These are phyloP conservation scores for Mastomys coucha DNA, from an alignment of 2,113 vertebrate species.

Conservation along the genomic window DNA sequence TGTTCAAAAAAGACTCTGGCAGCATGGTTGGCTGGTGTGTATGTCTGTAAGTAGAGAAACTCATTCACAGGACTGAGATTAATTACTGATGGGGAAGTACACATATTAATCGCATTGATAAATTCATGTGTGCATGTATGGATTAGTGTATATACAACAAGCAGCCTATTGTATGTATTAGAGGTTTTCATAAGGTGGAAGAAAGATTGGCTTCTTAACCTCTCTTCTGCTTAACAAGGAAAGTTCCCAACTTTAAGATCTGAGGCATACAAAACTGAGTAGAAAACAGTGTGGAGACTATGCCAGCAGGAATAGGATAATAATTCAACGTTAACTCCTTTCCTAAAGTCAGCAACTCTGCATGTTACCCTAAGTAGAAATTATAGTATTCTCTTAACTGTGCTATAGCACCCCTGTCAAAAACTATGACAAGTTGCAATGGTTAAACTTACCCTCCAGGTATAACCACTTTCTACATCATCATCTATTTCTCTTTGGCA, in stretches of 20 bases:
- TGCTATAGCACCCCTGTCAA: neutral
- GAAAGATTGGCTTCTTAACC: neutral
- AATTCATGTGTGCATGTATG: neutral
- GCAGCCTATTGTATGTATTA: neutral
- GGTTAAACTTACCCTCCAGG: slow-evolving; percentile 91
- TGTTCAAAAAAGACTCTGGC: neutral
- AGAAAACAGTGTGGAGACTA: neutral
- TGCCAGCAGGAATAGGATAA: neutral
- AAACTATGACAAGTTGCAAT: neutral
- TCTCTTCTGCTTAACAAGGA: too few species aligned
- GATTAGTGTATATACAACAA: neutral
- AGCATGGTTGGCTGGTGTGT: neutral
- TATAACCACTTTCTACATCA: slow-evolving; percentile 88
- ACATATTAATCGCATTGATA: neutral
- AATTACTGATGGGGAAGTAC: neutral
- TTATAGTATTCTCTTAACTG: neutral
- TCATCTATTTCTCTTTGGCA: slow-evolving; percentile 91
- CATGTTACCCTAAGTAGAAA: neutral
- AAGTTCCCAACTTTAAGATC: neutral
- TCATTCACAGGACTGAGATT: neutral
- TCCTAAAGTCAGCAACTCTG: neutral
- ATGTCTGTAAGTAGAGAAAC: slow-evolving; percentile 43
- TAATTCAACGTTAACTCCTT: neutral
- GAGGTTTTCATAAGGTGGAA: neutral
- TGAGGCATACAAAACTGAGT: neutral